These are phyloP conservation scores for Gallinago nigripennis DNA, from an alignment of 2,797 vertebrate species.

Conservation along the genomic window DNA sequence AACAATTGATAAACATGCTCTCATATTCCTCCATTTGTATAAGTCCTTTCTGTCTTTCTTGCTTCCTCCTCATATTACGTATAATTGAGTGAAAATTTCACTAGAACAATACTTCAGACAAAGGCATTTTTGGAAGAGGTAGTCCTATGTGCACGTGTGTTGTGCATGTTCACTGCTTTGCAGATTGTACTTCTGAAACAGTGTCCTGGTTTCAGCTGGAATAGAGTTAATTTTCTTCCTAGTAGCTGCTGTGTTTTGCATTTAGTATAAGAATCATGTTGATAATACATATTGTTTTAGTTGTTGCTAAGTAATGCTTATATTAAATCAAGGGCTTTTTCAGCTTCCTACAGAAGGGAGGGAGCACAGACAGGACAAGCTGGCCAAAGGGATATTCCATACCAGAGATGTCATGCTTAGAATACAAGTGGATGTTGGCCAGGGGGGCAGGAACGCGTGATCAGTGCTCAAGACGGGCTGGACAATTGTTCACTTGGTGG, in stretches of 20 bases:
- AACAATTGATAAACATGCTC: background rate
- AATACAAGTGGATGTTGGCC: background rate
- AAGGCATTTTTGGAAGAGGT: background rate
- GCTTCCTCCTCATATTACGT: background rate
- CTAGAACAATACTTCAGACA: background rate
- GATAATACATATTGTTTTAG: background rate
- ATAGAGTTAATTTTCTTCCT: background rate
- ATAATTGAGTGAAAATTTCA: background rate
- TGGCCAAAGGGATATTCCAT: background rate
- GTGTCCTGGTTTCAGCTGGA: background rate
- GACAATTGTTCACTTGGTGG: background rate
- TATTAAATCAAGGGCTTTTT: background rate
- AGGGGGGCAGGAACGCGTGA: background rate
- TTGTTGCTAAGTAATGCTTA: background rate
- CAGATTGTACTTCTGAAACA: background rate
- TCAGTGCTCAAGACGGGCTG: background rate
- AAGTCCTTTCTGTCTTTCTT: background rate
- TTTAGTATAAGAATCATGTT: background rate
- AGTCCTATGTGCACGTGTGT: rapidly evolving
- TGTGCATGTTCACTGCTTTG: background rate
- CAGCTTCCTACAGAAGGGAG: background rate
- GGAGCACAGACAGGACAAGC: background rate
- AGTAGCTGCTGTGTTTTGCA: background rate
- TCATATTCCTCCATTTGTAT: background rate
- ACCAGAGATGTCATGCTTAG: background rate